phyloP scores from a whole-genome alignment of 2,113 vertebrate genomes.

The Gulo gulo region DNA sequence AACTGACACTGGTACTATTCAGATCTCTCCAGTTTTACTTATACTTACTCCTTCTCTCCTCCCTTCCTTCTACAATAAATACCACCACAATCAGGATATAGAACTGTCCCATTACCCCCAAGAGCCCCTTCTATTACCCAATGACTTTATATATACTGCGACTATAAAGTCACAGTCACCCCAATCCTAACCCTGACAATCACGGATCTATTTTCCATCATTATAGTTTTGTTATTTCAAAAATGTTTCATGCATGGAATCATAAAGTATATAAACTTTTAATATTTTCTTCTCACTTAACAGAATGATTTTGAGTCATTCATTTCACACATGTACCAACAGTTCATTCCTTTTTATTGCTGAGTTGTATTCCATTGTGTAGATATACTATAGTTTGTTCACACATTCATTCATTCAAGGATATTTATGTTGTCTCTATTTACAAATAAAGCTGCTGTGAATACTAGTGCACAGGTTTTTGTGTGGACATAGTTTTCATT shows the following conservation, averaged over 20 bases:
- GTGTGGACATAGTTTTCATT: neutral
- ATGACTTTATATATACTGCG: neutral
- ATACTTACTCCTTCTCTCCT: neutral
- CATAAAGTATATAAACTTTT: neutral
- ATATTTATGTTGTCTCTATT: neutral
- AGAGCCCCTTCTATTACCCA: neutral
- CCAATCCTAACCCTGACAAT: neutral
- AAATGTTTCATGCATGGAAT: neutral
- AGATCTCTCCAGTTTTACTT: neutral
- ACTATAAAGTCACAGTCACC: neutral
- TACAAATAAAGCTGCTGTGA: neutral
- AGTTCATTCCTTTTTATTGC: neutral
- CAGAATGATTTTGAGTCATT: neutral
- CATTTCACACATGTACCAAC: neutral
- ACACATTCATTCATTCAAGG: neutral
- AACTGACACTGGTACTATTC: neutral
- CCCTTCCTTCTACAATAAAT: neutral
- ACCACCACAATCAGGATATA: neutral
- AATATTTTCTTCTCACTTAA: neutral
- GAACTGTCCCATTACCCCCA: neutral
- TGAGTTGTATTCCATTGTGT: neutral
- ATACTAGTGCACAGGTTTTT: neutral
- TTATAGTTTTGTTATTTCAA: neutral
- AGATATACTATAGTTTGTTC: neutral
- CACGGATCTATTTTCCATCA: neutral